Conservation (phyloP, 1,140 invertebrate genomes). For the Drosophila asahinai region DNA sequence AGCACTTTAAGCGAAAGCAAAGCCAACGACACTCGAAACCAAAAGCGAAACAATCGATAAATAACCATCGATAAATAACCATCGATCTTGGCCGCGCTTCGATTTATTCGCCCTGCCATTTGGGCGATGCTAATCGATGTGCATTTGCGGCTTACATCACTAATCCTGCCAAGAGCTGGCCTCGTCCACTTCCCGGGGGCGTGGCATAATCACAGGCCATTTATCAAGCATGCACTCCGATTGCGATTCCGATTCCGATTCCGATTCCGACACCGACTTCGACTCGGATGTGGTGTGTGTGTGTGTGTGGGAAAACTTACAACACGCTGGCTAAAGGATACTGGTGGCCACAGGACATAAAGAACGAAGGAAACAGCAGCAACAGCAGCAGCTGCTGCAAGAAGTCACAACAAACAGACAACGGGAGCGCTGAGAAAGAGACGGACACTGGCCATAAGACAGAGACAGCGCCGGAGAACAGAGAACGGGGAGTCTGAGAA, state of each 20-base stretch:
- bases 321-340: slow-evolving; percentile 6
- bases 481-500: slow-evolving; percentile 38
- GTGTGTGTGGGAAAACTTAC: slow-evolving; percentile 8
- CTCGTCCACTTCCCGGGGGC: slow-evolving; percentile 11
- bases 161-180: slow-evolving; percentile 20
- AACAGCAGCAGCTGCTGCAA: slow-evolving; percentile 19
- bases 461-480: not conserved
- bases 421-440: too few species aligned
- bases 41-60: slow-evolving; percentile 5
- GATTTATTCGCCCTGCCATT: slow-evolving; percentile 25
- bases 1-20: not conserved
- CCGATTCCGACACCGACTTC: not conserved
- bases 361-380: slow-evolving; percentile 22
- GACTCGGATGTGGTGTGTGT: too few species aligned
- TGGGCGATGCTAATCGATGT: slow-evolving; percentile 38
- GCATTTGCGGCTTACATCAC: slow-evolving; percentile 37
- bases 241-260: slow-evolving; percentile 11
- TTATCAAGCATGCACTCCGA: slow-evolving; percentile 49
- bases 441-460: not conserved
- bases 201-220: slow-evolving; percentile 55
- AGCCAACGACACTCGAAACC: not conserved
- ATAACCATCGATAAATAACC: slow-evolving; percentile 8
- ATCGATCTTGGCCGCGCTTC: slow-evolving; percentile 20
- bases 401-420: slow-evolving; percentile 26
- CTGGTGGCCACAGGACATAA: slow-evolving; percentile 2